Percentiles rank a stretch among this genome's conserved stretches.
These are phyloP conservation scores for Drosophila kepulauana DNA, from an alignment of 1,140 invertebrate genomes.

Conservation along the genomic window DNA sequence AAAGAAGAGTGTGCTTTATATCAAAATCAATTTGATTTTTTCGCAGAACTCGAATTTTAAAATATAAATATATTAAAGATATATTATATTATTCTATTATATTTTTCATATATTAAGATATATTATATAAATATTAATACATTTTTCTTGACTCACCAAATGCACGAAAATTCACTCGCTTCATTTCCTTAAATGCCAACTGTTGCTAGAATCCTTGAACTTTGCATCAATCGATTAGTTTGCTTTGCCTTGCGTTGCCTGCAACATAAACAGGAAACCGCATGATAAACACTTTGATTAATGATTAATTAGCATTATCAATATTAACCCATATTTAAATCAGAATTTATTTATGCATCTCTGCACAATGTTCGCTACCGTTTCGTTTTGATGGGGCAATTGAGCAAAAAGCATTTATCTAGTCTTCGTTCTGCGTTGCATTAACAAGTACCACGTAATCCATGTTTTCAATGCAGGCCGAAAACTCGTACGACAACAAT, in stretches of 20 bases:
- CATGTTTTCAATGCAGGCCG: background rate
- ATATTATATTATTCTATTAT: too few relatives aligned
- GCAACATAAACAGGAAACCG: background rate
- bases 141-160: too few relatives aligned
- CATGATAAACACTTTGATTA: background rate
- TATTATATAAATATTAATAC: too few relatives aligned
- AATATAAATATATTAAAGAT: too few relatives aligned
- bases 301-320: conserved; percentile 4
- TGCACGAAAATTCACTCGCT: too few relatives aligned
- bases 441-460: conserved; percentile 10
- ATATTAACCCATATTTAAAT: background rate
- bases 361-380: background rate
- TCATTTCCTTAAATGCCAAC: too few relatives aligned
- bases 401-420: background rate
- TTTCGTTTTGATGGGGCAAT: conserved; percentile 1
- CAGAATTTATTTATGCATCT: background rate
- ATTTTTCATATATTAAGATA: too few relatives aligned
- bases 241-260: background rate
- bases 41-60: too few relatives aligned
- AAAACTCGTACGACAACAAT: conserved; percentile 45
- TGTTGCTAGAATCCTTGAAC: too few relatives aligned
- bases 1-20: too few relatives aligned
- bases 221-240: too few relatives aligned
- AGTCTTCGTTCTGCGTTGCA: background rate
- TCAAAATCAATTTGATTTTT: too few relatives aligned